Evolutionary conservation across 2,888 invertebrate species (phyloP).

Genomic region (Thelaira solivaga): DNA sequence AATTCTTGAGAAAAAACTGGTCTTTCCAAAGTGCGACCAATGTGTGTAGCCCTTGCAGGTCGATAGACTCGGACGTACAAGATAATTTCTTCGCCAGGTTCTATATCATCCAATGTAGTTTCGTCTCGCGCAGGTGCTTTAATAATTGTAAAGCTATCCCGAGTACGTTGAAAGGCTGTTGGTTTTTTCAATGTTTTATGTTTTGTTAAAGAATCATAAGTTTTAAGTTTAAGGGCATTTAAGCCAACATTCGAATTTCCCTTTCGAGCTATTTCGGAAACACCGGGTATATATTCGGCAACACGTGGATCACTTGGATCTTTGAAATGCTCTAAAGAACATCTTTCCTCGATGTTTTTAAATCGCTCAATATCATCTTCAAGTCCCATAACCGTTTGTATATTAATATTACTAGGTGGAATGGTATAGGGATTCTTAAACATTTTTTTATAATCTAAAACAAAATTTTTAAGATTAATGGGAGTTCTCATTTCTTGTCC

Average conservation of each 20-base stretch:
- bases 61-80: slow-evolving; percentile 78
- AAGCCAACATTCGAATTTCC: slow-evolving; percentile 36
- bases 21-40: slow-evolving; percentile 67
- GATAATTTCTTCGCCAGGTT: slow-evolving; percentile 73
- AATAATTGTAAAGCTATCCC: slow-evolving; percentile 62
- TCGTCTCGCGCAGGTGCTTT: background rate
- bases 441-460: slow-evolving; percentile 64
- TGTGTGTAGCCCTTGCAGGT: slow-evolving; percentile 76
- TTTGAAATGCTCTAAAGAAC: slow-evolving; percentile 64
- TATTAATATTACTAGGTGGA: slow-evolving; percentile 61
- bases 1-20: slow-evolving; percentile 80
- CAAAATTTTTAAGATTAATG: slow-evolving; percentile 66
- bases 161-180: slow-evolving; percentile 69
- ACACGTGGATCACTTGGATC: slow-evolving; percentile 65
- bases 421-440: slow-evolving; percentile 50
- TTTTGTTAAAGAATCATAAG: slow-evolving; percentile 58
- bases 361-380: slow-evolving; percentile 54
- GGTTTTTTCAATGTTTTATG: slow-evolving; percentile 58
- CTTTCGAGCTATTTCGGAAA: slow-evolving; percentile 59
- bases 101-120: slow-evolving; percentile 3
- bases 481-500: slow-evolving; percentile 63
- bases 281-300: slow-evolving; percentile 63
- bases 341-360: slow-evolving; percentile 59
- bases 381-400: slow-evolving; percentile 62
- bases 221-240: slow-evolving; percentile 59